Evolutionary conservation across 1,140 invertebrate species (phyloP), one percentile per base, ranked within the genome.

Genomic region (Drosophila littoralis): DNA sequence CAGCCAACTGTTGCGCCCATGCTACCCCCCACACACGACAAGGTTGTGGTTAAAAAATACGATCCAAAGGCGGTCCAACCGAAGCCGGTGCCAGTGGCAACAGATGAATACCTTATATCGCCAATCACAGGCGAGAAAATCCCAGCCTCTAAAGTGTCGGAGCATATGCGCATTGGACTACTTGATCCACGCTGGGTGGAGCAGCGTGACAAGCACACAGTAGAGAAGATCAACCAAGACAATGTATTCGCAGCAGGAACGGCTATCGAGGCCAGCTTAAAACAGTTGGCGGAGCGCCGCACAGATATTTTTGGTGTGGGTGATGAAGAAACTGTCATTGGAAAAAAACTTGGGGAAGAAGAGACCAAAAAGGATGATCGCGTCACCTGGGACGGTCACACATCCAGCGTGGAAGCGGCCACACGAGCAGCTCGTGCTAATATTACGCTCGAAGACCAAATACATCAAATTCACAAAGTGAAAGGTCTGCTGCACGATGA

Each of bases 281-380:
- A 99, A 92, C 96, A 98, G 86, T 93, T 99, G 75, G 99, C 98
- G 0, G 98, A 99, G 91, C 95, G 98, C 79, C 97, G 99, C 96
- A 99, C 99, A 3, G 99, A 99, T 95, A 99, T 99, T 93, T 99
- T 99, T 92, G 99, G 99, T 94, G 96, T 98, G 64, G 99, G 98
- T 72, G 97, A 98, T 88, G 98, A 99, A 92, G 99, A 99, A 94
- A 99, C 98, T 0, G 97, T 97, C 2, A 99, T 99, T 92, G 99
- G 99, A 95, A 98, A 99, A 93, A 99, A 99, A 93, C 98, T 99
- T 76, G 99, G 99, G 7, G 98, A 99, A 92, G 98, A 99, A 88
- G 98, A 96, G 92, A 96, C 95, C 74, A 95, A 95, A 75, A 96
- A 96, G 92, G 96, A 97, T 90, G 97, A 98, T 89, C 98, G 97